A percentile compares a stretch with the other conserved stretches of the same genome.
Evolutionary conservation across 2,888 invertebrate species (phyloP).

Genomic region (Epinotia nisella): DNA sequence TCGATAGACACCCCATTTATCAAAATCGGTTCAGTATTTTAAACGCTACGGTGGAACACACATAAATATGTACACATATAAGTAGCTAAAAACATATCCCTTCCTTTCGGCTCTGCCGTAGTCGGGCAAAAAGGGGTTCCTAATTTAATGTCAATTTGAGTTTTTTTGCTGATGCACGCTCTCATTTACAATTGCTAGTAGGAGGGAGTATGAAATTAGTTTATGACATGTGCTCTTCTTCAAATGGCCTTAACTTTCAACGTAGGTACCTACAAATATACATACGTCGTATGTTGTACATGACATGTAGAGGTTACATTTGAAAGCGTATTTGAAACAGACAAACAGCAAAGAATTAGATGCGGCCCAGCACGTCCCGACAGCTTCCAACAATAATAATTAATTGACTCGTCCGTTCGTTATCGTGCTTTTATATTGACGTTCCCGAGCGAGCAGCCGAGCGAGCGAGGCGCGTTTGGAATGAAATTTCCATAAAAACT

Average conservation of each 20-base stretch:
- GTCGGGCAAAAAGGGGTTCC: no score
- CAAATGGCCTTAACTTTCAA: not conserved
- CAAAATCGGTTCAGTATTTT: no score
- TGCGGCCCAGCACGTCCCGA: slow-evolving; percentile 67
- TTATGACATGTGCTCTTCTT: not conserved
- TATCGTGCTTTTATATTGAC: slow-evolving; percentile 85
- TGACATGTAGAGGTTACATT: not conserved
- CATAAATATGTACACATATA: no score
- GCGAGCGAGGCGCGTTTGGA: slow-evolving; percentile 82
- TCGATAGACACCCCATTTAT: no score
- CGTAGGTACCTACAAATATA: not conserved
- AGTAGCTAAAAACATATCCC: no score
- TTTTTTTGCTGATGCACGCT: not conserved
- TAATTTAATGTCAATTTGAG: not conserved
- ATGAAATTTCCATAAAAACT: slow-evolving; percentile 86
- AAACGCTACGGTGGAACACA: no score
- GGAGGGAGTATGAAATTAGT: not conserved
- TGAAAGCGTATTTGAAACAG: slow-evolving; percentile 21
- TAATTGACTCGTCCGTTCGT: slow-evolving; percentile 85
- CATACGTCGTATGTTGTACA: not conserved
- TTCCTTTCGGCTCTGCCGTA: no score
- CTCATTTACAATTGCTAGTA: not conserved
- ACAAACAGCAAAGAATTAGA: slow-evolving; percentile 38
- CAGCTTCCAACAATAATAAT: slow-evolving; percentile 84
- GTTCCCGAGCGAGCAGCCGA: slow-evolving; percentile 76